phyloP scores from a whole-genome alignment of 2,113 vertebrate species.

The Pavo muticus region DNA sequence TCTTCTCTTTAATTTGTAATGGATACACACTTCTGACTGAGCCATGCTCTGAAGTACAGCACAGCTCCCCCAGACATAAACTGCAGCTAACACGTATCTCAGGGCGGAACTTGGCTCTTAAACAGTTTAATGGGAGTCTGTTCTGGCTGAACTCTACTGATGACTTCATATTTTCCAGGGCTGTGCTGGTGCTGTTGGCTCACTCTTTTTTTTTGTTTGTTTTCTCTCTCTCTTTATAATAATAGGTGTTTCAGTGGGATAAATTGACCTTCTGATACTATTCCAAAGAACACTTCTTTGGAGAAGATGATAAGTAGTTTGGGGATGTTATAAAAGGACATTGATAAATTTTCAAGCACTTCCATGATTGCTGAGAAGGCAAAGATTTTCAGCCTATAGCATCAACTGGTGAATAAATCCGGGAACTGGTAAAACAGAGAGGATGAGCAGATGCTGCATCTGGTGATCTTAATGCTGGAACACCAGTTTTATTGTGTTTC shows the following conservation, averaged over 20 bases:
- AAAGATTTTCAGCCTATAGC: background rate
- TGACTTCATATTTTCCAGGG: constrained; percentile 70
- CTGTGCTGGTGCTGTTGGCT: background rate
- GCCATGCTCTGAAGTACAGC: background rate
- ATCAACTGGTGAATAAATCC: background rate
- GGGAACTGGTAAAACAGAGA: background rate
- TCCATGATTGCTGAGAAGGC: background rate
- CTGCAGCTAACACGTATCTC: background rate
- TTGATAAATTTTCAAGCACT: background rate
- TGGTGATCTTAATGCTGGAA: background rate
- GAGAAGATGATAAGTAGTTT: constrained; percentile 28
- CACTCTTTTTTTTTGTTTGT: background rate
- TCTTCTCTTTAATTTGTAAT: background rate
- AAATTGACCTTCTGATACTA: constrained; percentile 26
- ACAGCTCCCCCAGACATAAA: constrained; percentile 17
- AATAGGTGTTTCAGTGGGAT: constrained; percentile 49
- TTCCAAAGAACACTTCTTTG: constrained; percentile 37
- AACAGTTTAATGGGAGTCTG: constrained; percentile 53
- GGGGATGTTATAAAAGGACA: background rate
- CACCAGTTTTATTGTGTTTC: background rate
- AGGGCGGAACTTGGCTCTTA: constrained; percentile 53
- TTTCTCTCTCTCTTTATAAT: background rate
- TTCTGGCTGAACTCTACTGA: constrained; percentile 55
- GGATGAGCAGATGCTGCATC: background rate
- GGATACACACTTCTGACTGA: background rate